Percentiles rank a stretch among this genome's conserved stretches.
These are phyloP conservation scores for Phyllostomus discolor DNA, from an alignment of 2,113 vertebrate genomes.

Conservation along the genomic window DNA sequence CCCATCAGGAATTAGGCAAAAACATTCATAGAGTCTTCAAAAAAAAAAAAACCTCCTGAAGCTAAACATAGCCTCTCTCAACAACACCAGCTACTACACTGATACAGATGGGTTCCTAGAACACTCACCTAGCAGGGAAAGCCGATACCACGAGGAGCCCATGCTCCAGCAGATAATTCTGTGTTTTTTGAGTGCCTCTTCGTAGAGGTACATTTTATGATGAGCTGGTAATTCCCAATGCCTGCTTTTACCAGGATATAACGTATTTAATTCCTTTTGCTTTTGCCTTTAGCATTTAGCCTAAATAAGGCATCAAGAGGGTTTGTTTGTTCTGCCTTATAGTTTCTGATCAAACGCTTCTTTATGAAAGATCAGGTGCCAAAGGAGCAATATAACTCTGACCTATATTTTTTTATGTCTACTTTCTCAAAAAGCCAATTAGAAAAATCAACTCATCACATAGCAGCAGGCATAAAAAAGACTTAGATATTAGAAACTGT, in stretches of 20 bases:
- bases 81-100: too few relatives aligned
- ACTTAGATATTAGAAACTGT: neutral
- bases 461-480: neutral
- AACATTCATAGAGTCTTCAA: too few relatives aligned
- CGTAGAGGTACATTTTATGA: neutral
- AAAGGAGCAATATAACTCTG: slow-evolving; percentile 47
- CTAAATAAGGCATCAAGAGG: slow-evolving; percentile 37
- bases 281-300: slow-evolving; percentile 54
- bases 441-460: slow-evolving; percentile 29
- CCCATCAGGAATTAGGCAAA: too few relatives aligned
- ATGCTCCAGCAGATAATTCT: too few relatives aligned
- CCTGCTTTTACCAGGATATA: neutral
- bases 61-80: too few relatives aligned
- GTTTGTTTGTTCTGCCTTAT: slow-evolving; percentile 52
- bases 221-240: neutral
- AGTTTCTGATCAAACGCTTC: slow-evolving; percentile 65
- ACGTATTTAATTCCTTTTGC: neutral
- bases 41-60: too few relatives aligned
- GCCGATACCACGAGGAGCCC: too few relatives aligned
- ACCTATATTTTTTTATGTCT: slow-evolving; percentile 51
- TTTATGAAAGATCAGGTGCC: slow-evolving; percentile 59
- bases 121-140: too few relatives aligned
- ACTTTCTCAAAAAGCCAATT: slow-evolving; percentile 38
- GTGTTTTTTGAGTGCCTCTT: too few relatives aligned
- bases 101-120: too few relatives aligned